Evolutionary conservation across 2,888 invertebrate genomes (phyloP).

Genomic region (Aquatica leii): DNA sequence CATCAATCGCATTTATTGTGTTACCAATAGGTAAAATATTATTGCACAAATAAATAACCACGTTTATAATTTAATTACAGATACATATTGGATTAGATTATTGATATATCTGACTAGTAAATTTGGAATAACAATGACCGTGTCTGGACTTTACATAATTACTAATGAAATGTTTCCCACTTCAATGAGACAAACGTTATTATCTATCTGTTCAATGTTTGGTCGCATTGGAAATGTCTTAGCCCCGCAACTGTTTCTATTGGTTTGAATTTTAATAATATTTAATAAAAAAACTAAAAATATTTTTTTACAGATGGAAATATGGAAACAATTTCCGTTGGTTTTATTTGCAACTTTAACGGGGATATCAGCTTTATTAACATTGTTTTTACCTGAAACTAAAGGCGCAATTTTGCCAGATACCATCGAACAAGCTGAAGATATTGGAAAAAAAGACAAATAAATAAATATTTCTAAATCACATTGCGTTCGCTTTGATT

Average conservation of each 20-base stretch:
- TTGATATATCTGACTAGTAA: slow-evolving; percentile 69
- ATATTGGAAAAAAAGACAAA: too few relatives aligned
- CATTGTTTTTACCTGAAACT: too few relatives aligned
- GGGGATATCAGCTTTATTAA: too few relatives aligned
- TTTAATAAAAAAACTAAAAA: too few relatives aligned
- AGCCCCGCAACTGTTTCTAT: slow-evolving; percentile 72
- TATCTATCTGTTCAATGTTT: slow-evolving; percentile 71
- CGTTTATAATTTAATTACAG: slow-evolving; percentile 64
- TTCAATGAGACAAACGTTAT: slow-evolving; percentile 67
- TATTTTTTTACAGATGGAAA: too few relatives aligned
- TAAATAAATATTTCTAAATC: too few relatives aligned
- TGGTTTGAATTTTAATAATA: too few relatives aligned
- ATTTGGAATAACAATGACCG: slow-evolving; percentile 71
- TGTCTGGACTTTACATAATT: slow-evolving; percentile 71
- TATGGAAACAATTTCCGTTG: too few relatives aligned
- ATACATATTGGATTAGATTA: slow-evolving; percentile 63
- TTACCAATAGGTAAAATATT: background rate
- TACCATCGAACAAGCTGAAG: too few relatives aligned
- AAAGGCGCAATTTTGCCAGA: too few relatives aligned
- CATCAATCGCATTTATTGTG: slow-evolving; percentile 57
- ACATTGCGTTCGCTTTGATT: too few relatives aligned
- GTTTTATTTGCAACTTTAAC: too few relatives aligned
- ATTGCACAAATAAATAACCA: slow-evolving; percentile 63
- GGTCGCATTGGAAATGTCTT: slow-evolving; percentile 72
- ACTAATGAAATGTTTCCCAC: slow-evolving; percentile 77